phyloP scores from a whole-genome alignment of 2,888 invertebrate genomes.

The Eupithecia subfuscata region DNA sequence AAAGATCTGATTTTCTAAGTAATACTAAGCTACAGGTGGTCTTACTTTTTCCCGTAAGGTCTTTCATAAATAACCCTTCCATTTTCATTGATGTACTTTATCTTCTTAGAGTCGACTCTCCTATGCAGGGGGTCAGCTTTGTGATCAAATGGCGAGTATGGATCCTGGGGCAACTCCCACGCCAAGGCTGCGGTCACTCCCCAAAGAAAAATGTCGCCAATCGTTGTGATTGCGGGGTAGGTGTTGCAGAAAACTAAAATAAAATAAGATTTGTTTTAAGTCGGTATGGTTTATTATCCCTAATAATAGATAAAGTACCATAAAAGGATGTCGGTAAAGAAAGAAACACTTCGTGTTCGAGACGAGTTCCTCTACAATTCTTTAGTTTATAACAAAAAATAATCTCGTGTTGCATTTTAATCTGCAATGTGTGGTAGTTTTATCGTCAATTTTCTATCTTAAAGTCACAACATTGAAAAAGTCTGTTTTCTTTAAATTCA shows the following conservation, averaged over 20 bases:
- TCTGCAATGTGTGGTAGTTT: background rate
- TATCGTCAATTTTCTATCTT: background rate
- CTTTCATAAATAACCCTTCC: slow-evolving; percentile 67
- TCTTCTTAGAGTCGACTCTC: slow-evolving; percentile 66
- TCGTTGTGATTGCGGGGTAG: slow-evolving; percentile 77
- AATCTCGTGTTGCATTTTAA: background rate
- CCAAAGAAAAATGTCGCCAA: slow-evolving; percentile 85
- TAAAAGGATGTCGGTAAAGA: background rate
- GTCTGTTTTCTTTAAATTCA: slow-evolving; percentile 6
- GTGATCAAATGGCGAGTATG: slow-evolving; percentile 76
- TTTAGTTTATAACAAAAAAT: background rate
- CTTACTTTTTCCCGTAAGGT: slow-evolving; percentile 67
- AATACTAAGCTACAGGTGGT: background rate
- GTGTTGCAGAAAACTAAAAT: slow-evolving; percentile 86
- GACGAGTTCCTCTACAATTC: background rate
- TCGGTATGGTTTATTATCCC: background rate
- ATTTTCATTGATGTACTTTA: slow-evolving; percentile 69
- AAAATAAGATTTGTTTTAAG: background rate
- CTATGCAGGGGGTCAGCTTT: slow-evolving; percentile 77
- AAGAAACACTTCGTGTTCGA: no score
- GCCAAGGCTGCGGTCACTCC: slow-evolving; percentile 91
- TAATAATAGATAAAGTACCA: background rate
- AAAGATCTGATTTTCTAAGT: background rate
- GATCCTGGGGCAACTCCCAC: slow-evolving; percentile 89
- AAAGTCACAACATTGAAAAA: background rate